Conservation (phyloP, 2,113 vertebrate genomes). For the Oplegnathus fasciatus region DNA sequence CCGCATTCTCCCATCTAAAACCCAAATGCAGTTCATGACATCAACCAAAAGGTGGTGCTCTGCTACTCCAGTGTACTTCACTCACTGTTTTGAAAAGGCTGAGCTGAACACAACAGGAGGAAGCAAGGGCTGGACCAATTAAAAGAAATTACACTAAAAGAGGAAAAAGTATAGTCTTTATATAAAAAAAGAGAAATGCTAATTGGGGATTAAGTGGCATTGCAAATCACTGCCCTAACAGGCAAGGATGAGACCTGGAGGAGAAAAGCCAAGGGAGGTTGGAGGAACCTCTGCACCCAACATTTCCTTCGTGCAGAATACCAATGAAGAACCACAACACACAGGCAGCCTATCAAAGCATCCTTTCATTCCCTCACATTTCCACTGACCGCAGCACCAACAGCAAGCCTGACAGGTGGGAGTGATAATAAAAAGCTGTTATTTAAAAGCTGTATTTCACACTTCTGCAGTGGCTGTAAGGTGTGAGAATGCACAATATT, state of each 20-base stretch:
- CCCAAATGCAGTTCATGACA: conserved; percentile 33
- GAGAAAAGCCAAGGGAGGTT: conserved; percentile 44
- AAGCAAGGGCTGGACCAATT: conserved; percentile 29
- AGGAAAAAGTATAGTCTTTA: not conserved
- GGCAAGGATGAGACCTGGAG: conserved; percentile 42
- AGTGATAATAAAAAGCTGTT: conserved; percentile 23
- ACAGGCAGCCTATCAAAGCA: conserved; percentile 70
- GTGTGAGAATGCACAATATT: conserved; percentile 8
- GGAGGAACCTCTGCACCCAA: conserved; percentile 70
- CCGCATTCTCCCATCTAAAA: conserved; percentile 17
- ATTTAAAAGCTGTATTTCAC: conserved; percentile 38
- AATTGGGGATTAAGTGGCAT: conserved; percentile 50
- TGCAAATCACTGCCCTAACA: conserved; percentile 51
- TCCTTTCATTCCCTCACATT: conserved; percentile 70
- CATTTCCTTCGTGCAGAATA: conserved; percentile 75
- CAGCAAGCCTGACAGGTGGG: conserved; percentile 37
- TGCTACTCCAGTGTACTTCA: conserved; percentile 58
- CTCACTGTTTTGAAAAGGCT: not conserved
- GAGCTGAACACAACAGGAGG: not conserved
- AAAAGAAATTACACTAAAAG: conserved; percentile 39
- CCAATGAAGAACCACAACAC: conserved; percentile 74
- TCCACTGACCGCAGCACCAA: conserved; percentile 57
- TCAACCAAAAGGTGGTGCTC: conserved; percentile 77
- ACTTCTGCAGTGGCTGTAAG: not conserved
- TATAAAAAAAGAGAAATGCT: conserved; percentile 32